Percentiles rank a stretch among this genome's conserved stretches.
These are phyloP conservation scores for Atethmia centrago DNA, from an alignment of 2,888 invertebrate species.

Conservation along the genomic window DNA sequence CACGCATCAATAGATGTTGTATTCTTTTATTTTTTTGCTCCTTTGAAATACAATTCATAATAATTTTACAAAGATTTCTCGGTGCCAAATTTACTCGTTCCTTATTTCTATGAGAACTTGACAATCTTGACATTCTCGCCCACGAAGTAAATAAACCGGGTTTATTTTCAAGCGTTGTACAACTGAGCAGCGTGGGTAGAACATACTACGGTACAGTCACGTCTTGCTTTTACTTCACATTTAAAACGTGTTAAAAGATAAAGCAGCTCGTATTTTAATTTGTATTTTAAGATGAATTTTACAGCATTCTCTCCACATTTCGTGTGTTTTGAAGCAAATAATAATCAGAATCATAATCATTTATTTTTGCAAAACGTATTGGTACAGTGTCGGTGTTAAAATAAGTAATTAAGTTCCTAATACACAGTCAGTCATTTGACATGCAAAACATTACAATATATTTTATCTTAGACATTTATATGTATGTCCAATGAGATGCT, in stretches of 20 bases:
- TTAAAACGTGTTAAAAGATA: conserved; percentile 11
- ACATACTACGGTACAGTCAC: not conserved
- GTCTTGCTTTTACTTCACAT: conserved; percentile 8
- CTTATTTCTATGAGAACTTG: conserved; percentile 1
- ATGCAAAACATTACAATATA: no score
- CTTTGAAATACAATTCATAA: not conserved
- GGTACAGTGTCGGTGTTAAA: no score
- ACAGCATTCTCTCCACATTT: not conserved
- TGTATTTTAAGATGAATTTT: no score
- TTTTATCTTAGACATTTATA: no score
- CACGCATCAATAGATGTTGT: no score
- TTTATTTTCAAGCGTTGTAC: not conserved
- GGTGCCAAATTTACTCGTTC: not conserved
- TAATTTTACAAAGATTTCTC: not conserved
- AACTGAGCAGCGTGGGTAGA: not conserved
- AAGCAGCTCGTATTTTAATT: not conserved
- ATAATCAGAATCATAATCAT: no score
- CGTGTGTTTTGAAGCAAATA: not conserved
- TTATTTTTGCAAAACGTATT: no score
- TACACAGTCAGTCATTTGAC: no score
- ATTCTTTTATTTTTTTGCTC: no score
- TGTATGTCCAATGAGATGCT: no score
- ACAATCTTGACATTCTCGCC: not conserved
- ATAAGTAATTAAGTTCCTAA: no score
- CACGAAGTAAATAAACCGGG: not conserved